These are phyloP conservation scores for Spheniscus humboldti DNA, from an alignment of 2,797 vertebrate genomes.

Conservation along the genomic window DNA sequence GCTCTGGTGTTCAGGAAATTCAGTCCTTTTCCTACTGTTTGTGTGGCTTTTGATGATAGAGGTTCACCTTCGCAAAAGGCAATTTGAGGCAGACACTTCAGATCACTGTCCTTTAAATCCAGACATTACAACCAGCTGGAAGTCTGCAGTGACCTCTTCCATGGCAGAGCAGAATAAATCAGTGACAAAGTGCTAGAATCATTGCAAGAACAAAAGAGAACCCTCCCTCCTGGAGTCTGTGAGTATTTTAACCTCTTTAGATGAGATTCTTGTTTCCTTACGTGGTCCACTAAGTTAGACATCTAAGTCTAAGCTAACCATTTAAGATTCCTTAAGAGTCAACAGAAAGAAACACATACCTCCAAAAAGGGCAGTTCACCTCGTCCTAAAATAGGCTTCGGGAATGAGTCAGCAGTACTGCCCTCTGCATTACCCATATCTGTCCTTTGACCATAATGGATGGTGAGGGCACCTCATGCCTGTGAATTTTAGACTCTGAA, in stretches of 20 bases:
- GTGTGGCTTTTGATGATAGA: conserved; percentile 5
- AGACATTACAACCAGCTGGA: conserved; percentile 45
- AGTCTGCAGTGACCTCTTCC: conserved; percentile 26
- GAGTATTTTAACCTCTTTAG: not conserved
- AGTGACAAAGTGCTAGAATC: not conserved
- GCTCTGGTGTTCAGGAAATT: not conserved
- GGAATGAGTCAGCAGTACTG: conserved; percentile 4
- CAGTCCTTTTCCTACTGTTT: not conserved
- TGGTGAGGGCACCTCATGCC: not conserved
- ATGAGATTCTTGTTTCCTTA: not conserved
- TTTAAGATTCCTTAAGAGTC: not conserved
- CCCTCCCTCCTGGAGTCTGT: not conserved
- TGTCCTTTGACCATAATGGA: not conserved
- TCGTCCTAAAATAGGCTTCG: not conserved
- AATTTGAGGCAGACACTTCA: not conserved
- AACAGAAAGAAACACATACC: not conserved
- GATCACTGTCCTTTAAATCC: conserved; percentile 5
- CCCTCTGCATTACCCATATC: not conserved
- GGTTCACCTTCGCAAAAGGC: conserved; percentile 8
- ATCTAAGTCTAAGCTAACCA: not conserved
- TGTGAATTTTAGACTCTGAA: not conserved
- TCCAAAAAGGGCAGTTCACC: not conserved
- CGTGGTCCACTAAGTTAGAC: not conserved
- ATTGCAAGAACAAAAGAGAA: not conserved
- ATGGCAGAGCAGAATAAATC: conserved; percentile 22